A percentile compares a stretch with the other conserved stretches of the same genome.
Evolutionary conservation across 2,888 invertebrate genomes (phyloP).

Genomic region (Hipparchia semele): DNA sequence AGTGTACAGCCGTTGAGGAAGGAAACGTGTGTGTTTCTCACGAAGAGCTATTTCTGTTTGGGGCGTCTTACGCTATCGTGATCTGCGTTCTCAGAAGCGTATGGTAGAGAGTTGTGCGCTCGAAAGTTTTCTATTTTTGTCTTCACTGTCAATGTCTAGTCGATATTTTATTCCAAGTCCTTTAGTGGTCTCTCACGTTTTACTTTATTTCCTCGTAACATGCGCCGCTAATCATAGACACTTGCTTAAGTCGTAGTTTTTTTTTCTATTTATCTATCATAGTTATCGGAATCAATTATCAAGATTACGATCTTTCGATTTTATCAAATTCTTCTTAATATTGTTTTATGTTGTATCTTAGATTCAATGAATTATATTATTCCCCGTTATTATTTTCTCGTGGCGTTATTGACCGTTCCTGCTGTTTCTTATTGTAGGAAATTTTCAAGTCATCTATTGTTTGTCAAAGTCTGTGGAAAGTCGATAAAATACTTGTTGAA

Average conservation of each 20-base stretch:
- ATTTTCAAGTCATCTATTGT: no score
- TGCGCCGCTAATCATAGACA: slow-evolving; percentile 8
- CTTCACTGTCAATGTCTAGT: slow-evolving; percentile 50
- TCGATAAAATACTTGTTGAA: no score
- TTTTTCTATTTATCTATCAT: not conserved
- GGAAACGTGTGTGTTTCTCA: slow-evolving; percentile 46
- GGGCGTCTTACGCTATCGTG: slow-evolving; percentile 38
- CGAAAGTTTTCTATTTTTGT: slow-evolving; percentile 49
- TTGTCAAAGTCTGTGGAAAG: no score
- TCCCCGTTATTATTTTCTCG: not conserved
- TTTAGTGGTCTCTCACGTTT: slow-evolving; percentile 23
- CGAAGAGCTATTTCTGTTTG: slow-evolving; percentile 50
- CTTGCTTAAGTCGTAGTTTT: slow-evolving; percentile 7
- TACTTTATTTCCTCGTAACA: slow-evolving; percentile 23
- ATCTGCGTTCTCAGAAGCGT: slow-evolving; percentile 46
- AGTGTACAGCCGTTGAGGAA: slow-evolving; percentile 41
- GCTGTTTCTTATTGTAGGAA: no score
- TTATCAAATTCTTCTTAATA: not conserved
- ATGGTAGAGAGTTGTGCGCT: slow-evolving; percentile 43
- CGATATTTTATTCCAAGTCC: slow-evolving; percentile 32
- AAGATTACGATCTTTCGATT: not conserved
- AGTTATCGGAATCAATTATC: not conserved
- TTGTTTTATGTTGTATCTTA: not conserved
- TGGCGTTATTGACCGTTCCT: no score
- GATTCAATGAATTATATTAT: not conserved